These are phyloP conservation scores for Atta cephalotes DNA, from an alignment of 1,140 invertebrate species.

Conservation along the genomic window DNA sequence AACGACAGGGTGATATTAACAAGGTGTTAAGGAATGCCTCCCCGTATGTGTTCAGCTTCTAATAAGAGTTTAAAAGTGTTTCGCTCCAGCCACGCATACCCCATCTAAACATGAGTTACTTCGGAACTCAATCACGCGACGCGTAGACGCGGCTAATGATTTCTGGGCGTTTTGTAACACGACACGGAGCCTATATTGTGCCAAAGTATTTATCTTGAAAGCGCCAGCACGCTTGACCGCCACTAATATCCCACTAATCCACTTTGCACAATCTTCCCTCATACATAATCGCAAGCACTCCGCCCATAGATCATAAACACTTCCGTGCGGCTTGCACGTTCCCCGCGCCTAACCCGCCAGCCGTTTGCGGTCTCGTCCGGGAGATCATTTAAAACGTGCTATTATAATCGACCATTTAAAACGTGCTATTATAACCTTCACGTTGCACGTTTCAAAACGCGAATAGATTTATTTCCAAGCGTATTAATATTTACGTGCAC, in stretches of 20 bases:
- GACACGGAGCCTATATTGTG: slow-evolving; percentile 53
- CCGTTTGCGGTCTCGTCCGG: slow-evolving; percentile 40
- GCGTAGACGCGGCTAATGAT: slow-evolving; percentile 57
- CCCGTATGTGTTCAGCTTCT: not conserved
- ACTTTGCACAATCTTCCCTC: slow-evolving; percentile 61
- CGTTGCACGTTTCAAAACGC: slow-evolving; percentile 7
- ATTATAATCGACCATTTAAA: slow-evolving; percentile 57
- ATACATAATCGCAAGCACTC: slow-evolving; percentile 54
- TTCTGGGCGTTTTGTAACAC: slow-evolving; percentile 57
- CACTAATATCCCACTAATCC: slow-evolving; percentile 62
- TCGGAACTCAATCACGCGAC: slow-evolving; percentile 56
- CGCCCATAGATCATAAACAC: slow-evolving; percentile 63
- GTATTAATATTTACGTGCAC: slow-evolving; percentile 16
- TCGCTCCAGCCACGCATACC: slow-evolving; percentile 39
- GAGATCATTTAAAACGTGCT: slow-evolving; percentile 45
- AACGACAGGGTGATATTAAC: slow-evolving; percentile 30
- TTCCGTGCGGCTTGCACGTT: slow-evolving; percentile 45
- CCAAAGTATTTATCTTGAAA: slow-evolving; percentile 63
- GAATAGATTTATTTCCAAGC: not conserved
- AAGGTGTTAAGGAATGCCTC: slow-evolving; percentile 47
- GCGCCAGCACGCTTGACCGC: slow-evolving; percentile 60
- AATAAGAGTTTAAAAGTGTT: slow-evolving; percentile 44
- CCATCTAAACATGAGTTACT: slow-evolving; percentile 15
- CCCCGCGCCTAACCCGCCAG: not conserved
- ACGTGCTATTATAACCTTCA: slow-evolving; percentile 50